Evolutionary conservation across 2,113 vertebrate species (phyloP).

Genomic region (Nothoprocta pentlandii): DNA sequence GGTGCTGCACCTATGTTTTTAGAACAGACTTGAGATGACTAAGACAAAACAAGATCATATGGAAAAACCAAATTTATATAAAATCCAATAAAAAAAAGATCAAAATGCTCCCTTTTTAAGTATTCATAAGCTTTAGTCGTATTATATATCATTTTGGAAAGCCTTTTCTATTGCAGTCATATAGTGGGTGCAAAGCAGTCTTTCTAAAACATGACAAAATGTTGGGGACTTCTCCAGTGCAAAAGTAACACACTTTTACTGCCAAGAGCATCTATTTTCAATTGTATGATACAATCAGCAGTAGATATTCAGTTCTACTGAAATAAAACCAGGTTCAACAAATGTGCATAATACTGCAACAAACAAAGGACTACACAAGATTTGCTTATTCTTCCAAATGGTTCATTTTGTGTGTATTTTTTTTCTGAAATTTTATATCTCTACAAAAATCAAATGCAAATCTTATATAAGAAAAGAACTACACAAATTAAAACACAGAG

Average conservation of each 20-base stretch:
- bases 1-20: background rate
- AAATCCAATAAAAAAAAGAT: background rate
- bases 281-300: background rate
- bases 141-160: background rate
- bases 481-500: background rate
- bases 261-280: slow-evolving; percentile 5
- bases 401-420: background rate
- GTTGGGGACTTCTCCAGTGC: background rate
- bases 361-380: background rate
- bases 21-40: background rate
- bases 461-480: background rate
- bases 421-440: background rate
- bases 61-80: background rate
- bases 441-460: background rate
- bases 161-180: background rate
- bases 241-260: background rate
- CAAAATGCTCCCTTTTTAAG: background rate
- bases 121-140: background rate
- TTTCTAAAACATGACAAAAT: background rate
- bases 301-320: background rate
- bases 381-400: background rate
- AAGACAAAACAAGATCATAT: background rate
- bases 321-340: background rate
- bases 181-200: background rate
- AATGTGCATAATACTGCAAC: background rate